A percentile compares a stretch with the other conserved stretches of the same genome.
Conservation (phyloP, 2,888 invertebrate genomes). For the Nemurella pictetii region DNA sequence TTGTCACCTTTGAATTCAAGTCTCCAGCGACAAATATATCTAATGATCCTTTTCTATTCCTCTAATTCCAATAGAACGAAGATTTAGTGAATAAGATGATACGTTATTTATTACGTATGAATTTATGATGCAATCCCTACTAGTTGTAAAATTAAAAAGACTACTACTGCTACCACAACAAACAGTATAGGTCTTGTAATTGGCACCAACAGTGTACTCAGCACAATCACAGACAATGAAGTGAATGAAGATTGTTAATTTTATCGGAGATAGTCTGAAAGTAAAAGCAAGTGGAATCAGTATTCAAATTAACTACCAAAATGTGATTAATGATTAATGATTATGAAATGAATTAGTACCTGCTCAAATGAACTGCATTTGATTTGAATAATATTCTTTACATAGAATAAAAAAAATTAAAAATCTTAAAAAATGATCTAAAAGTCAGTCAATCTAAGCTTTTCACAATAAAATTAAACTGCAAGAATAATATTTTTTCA, state of each 20-base stretch:
- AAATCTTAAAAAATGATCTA: not conserved
- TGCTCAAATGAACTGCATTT: not conserved
- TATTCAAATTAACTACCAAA: not conserved
- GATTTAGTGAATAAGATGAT: not conserved
- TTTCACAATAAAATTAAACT: not conserved
- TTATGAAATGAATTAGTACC: constrained; percentile 11
- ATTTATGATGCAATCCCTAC: too few relatives aligned
- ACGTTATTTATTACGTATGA: not conserved
- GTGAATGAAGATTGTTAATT: not conserved
- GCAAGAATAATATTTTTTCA: not conserved
- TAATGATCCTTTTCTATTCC: not conserved
- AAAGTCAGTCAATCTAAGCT: not conserved
- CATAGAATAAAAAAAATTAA: not conserved
- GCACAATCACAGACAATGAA: not conserved
- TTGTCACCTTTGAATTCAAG: not conserved
- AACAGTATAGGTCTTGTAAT: not conserved
- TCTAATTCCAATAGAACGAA: not conserved
- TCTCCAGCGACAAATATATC: not conserved
- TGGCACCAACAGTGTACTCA: not conserved
- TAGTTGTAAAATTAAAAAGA: not conserved
- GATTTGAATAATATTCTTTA: constrained; percentile 1
- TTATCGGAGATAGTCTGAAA: not conserved
- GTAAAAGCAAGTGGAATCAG: not conserved
- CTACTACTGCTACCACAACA: too few relatives aligned
- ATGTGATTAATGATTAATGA: not conserved